A percentile compares a stretch with the other conserved stretches of the same genome.
Evolutionary conservation across 2,888 invertebrate species (phyloP).

Genomic region (Dryocosmus kuriphilus): DNA sequence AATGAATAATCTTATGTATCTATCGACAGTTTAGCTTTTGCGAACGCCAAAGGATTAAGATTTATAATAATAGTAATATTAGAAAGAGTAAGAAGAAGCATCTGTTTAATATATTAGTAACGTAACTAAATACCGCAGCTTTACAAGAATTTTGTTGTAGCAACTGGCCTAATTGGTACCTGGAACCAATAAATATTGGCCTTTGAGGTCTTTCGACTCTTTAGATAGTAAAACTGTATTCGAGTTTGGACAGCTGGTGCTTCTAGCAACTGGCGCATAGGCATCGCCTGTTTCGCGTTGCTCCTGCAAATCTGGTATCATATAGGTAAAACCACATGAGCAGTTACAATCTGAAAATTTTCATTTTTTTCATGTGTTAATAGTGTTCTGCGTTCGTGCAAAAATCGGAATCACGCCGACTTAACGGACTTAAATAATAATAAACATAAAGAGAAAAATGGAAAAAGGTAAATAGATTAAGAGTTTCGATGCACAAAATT

Average conservation of each 20-base stretch:
- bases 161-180: slow-evolving; percentile 78
- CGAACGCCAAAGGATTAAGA: neutral
- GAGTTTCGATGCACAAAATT: no score
- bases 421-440: slow-evolving; percentile 56
- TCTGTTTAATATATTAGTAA: neutral
- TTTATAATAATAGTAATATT: no score
- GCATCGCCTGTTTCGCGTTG: slow-evolving; percentile 68
- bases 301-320: slow-evolving; percentile 78
- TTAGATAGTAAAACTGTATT: slow-evolving; percentile 75
- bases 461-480: no score
- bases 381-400: no score
- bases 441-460: slow-evolving; percentile 53
- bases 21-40: no score
- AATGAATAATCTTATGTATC: no score
- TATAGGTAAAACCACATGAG: slow-evolving; percentile 77
- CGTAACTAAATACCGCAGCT: neutral
- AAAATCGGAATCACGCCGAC: slow-evolving; percentile 55
- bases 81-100: neutral
- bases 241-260: slow-evolving; percentile 76
- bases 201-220: slow-evolving; percentile 79
- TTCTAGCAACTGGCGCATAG: slow-evolving; percentile 72
- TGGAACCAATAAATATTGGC: slow-evolving; percentile 81
- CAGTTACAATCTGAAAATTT: slow-evolving; percentile 75
- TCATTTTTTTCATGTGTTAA: slow-evolving; percentile 57
- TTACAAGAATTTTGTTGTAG: slow-evolving; percentile 43